Base-by-base conservation (phyloP, 2,797 vertebrate genomes). In the Apogon talboti region DNA sequence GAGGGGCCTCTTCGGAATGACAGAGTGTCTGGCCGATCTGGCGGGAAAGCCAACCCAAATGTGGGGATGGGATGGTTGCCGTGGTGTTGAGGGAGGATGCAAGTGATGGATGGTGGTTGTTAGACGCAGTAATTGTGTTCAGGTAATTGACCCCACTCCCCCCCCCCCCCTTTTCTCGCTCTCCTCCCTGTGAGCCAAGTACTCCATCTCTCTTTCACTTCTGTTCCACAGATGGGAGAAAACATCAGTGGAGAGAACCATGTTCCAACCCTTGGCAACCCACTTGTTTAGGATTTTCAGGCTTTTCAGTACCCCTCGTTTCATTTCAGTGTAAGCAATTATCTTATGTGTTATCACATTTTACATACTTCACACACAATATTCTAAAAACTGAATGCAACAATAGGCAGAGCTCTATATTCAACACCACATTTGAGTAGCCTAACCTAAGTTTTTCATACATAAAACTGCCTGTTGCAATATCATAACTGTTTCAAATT, bases 91-190 rank as follows among this genome's bases (percentile, higher is more conserved):
- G 85, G 66, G 74, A 89, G 79, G 86, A 87, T 82, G 76, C 80
- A 57, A 74, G 88, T 94, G 93, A 94, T 94, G 92, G 93, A 94
- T 93, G 91, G 80, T 45, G 74, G 87, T 89, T 93, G 89, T 94
- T 93, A 92, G 92, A 89, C 51, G 76, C 87, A 74, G 92, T 94
- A 93, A 93, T 93, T 94, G 92, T 91, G 89, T 90, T 90, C 92
- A 92, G 92, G 92, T 93, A 93, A 93, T 93, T 92, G 89, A 87
- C 87, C 87, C 79, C 24, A 21, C 79, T 74, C 83, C 76, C 77
- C 24, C 4, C 24, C 24, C 24, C 70, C 65, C 55, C 51, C 55
- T 58, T 48, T 81, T 73, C 72, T 74, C 37, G 19, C 78, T 77
- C 73, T 78, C 72, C 70, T 82, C 59, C 52, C 8, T 42, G 67